These are phyloP conservation scores for Python bivittatus DNA, from an alignment of 2,113 vertebrate genomes.

Conservation along the genomic window DNA sequence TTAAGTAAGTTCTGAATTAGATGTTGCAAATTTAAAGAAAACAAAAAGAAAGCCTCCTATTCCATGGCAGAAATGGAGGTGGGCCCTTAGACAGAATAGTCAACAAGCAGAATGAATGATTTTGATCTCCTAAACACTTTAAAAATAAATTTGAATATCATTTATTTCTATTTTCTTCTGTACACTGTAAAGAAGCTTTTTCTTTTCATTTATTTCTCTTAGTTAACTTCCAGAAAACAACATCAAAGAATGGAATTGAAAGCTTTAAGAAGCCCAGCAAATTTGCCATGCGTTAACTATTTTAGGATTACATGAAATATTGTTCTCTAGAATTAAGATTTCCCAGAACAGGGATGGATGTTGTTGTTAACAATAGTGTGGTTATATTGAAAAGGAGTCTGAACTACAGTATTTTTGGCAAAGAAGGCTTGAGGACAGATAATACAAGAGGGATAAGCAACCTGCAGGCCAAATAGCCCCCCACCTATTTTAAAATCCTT, in stretches of 20 bases:
- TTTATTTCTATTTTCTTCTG: slow-evolving; percentile 77
- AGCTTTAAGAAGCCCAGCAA: slow-evolving; percentile 65
- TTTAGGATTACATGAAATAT: slow-evolving; percentile 65
- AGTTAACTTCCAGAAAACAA: slow-evolving; percentile 75
- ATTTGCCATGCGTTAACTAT: slow-evolving; percentile 68
- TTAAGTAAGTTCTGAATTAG: slow-evolving; percentile 42
- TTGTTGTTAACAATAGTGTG: not conserved
- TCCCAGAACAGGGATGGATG: slow-evolving; percentile 45
- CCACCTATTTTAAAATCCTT: not conserved
- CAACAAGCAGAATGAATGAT: slow-evolving; percentile 71
- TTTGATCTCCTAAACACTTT: slow-evolving; percentile 73
- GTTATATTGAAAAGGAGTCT: slow-evolving; percentile 3
- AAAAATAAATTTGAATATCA: slow-evolving; percentile 73
- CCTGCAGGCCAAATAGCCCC: not conserved
- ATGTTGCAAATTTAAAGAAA: slow-evolving; percentile 48
- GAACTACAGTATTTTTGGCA: slow-evolving; percentile 11
- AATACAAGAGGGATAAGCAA: not conserved
- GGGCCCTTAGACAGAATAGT: slow-evolving; percentile 57
- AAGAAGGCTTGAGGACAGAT: not conserved
- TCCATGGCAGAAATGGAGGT: slow-evolving; percentile 56
- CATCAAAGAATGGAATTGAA: slow-evolving; percentile 73
- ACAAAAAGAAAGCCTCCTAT: slow-evolving; percentile 54
- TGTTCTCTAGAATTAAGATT: slow-evolving; percentile 65
- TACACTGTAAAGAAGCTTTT: slow-evolving; percentile 73
- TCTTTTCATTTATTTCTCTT: slow-evolving; percentile 67